phyloP scores from a whole-genome alignment of 1,140 invertebrate genomes.

The Brachionus paranguensis region DNA sequence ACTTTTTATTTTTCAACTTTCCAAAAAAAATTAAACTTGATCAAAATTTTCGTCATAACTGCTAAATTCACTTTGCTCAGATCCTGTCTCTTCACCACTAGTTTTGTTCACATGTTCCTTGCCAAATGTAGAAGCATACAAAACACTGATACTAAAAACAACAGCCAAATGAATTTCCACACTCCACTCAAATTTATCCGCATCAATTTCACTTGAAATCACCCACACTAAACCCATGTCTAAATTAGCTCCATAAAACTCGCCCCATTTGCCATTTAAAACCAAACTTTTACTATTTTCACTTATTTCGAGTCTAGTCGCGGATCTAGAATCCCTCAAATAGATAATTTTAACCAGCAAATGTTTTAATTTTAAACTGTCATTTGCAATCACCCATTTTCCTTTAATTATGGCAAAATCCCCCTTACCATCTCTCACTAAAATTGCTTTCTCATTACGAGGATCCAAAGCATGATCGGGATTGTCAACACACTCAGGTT shows the following conservation, averaged over 20 bases:
- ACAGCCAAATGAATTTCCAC: not conserved
- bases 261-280: not conserved
- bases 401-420: constrained; percentile 1
- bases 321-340: not conserved
- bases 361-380: not conserved
- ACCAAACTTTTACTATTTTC: not conserved
- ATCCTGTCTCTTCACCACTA: not conserved
- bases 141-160: not conserved
- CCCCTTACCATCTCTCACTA: not conserved
- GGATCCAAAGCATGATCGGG: not conserved
- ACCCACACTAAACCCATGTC: not conserved
- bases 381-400: not conserved
- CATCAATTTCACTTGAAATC: not conserved
- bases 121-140: not conserved
- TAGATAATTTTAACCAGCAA: not conserved
- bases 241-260: not conserved
- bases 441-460: not conserved
- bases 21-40: not conserved
- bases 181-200: not conserved
- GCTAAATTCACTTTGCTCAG: not conserved
- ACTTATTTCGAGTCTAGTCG: not conserved
- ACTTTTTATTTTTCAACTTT: too few relatives aligned
- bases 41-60: not conserved
- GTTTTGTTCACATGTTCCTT: not conserved
- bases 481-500: not conserved